phyloP scores from a whole-genome alignment of 2,888 invertebrate species.

The Microplitis deprimator region DNA sequence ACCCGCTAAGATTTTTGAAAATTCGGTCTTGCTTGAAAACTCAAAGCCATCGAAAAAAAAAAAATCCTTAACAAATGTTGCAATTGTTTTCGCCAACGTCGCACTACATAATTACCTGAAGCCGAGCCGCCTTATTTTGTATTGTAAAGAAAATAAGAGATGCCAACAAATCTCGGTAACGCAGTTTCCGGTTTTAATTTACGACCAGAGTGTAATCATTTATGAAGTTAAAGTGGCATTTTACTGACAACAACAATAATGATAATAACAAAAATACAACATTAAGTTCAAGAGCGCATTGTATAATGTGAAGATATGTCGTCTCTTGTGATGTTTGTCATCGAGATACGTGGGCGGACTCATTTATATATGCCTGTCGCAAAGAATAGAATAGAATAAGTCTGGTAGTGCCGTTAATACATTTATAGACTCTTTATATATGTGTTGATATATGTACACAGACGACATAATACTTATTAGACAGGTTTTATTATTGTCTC shows the following conservation, averaged over 20 bases:
- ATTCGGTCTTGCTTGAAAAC: conserved; percentile 1
- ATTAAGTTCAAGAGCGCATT: not conserved
- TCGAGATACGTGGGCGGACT: conserved; percentile 52
- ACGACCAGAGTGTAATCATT: not conserved
- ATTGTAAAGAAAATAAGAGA: no score
- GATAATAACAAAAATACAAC: not conserved
- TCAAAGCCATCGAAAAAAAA: not conserved
- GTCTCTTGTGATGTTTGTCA: conserved; percentile 22
- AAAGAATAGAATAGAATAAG: conserved; percentile 24
- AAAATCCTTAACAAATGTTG: not conserved
- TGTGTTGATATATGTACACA: not conserved
- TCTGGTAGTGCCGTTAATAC: conserved; percentile 25
- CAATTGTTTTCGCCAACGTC: not conserved
- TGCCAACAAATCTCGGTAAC: not conserved
- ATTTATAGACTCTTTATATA: conserved; percentile 40
- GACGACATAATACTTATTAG: not conserved
- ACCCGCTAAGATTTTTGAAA: conserved; percentile 4
- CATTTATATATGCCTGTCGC: conserved; percentile 55
- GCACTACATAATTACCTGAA: not conserved
- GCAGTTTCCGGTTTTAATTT: not conserved
- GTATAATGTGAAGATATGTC: not conserved
- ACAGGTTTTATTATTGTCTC: not conserved
- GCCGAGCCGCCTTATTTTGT: no score
- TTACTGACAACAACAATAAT: not conserved
- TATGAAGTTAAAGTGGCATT: no score